Percentiles rank a stretch among this genome's conserved stretches.
These are phyloP conservation scores for Araneus ventricosus DNA, from an alignment of 1,140 invertebrate species.

Conservation along the genomic window DNA sequence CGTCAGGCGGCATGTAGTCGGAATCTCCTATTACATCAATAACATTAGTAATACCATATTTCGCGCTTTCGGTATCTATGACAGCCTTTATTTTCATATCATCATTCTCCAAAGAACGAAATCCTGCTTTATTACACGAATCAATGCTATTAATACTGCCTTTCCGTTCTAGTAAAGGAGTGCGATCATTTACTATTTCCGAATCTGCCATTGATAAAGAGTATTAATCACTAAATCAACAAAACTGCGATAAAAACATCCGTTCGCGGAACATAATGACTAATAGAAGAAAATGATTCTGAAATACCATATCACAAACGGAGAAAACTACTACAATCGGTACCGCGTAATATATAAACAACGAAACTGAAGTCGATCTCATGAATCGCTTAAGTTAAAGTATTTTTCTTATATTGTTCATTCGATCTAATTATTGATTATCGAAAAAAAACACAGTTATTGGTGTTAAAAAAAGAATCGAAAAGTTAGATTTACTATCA, in stretches of 20 bases:
- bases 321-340: background rate
- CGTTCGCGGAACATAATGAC: background rate
- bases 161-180: conserved; percentile 68
- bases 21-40: conserved; percentile 51
- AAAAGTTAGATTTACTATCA: background rate
- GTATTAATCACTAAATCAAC: conserved; percentile 29
- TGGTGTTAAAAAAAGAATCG: background rate
- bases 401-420: background rate
- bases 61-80: conserved; percentile 37
- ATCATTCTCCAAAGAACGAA: conserved; percentile 55
- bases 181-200: conserved; percentile 62
- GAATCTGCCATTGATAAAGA: conserved; percentile 67
- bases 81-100: conserved; percentile 51
- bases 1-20: conserved; percentile 55
- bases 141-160: conserved; percentile 59
- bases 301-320: background rate
- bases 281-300: background rate
- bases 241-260: background rate
- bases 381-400: conserved; percentile 7
- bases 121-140: conserved; percentile 45
- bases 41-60: conserved; percentile 65
- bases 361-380: background rate
- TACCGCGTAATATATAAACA: conserved; percentile 46
- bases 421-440: background rate
- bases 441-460: background rate